Evolutionary conservation across 1,140 invertebrate species (phyloP).

Genomic region (Nasonia giraulti): DNA sequence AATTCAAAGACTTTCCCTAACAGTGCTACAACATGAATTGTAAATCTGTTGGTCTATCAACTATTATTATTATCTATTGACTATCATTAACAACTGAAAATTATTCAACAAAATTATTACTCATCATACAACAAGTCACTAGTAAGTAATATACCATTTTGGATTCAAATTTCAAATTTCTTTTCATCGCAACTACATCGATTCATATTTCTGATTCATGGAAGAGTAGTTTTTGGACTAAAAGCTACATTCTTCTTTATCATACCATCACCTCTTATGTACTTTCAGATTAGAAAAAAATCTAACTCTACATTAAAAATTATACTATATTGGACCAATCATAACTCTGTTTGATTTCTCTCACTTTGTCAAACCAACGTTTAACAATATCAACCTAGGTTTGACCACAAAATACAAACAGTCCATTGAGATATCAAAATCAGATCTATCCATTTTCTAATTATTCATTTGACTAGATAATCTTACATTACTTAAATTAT

Average conservation of each 20-base stretch:
- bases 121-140: not conserved
- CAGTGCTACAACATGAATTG: conserved; percentile 44
- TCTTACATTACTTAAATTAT: conserved; percentile 58
- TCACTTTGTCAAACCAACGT: conserved; percentile 9
- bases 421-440: conserved; percentile 65
- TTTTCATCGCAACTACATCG: conserved; percentile 48
- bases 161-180: conserved; percentile 60
- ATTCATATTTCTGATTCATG: conserved; percentile 28
- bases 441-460: conserved; percentile 57
- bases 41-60: conserved; percentile 34
- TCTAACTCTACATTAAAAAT: conserved; percentile 34
- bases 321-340: conserved; percentile 47
- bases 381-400: conserved; percentile 24
- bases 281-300: conserved; percentile 49
- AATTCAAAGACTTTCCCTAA: conserved; percentile 58
- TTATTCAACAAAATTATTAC: conserved; percentile 29
- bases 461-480: conserved; percentile 65
- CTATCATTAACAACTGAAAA: conserved; percentile 30
- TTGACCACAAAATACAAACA: conserved; percentile 37
- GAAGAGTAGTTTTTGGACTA: conserved; percentile 36
- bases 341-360: conserved; percentile 41
- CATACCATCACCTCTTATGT: conserved; percentile 8
- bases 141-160: conserved; percentile 23
- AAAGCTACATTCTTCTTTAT: conserved; percentile 31
- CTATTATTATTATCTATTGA: conserved; percentile 31